These are phyloP conservation scores for Aplodontia rufa DNA, from an alignment of 2,113 vertebrate species.

Conservation along the genomic window DNA sequence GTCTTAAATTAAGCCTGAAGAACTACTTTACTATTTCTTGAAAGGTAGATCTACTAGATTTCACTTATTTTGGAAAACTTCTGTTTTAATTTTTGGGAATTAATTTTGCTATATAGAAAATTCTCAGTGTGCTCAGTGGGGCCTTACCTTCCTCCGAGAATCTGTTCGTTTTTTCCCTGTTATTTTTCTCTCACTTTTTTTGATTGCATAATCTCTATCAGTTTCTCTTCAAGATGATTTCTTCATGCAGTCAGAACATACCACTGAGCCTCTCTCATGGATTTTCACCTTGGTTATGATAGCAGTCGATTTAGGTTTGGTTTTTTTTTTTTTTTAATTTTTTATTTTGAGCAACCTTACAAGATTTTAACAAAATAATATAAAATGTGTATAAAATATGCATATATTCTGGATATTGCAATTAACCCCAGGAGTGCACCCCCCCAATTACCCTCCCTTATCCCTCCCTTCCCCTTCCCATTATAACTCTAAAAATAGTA, in stretches of 20 bases:
- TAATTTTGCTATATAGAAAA: background rate
- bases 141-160: background rate
- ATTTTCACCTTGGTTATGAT: background rate
- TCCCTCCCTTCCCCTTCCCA: too few species aligned
- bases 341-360: too few species aligned
- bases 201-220: background rate
- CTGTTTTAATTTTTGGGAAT: background rate
- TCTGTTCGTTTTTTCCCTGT: background rate
- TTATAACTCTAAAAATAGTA: too few species aligned
- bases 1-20: background rate
- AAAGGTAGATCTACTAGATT: background rate
- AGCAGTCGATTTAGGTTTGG: background rate
- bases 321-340: too few species aligned
- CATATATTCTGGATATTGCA: too few species aligned
- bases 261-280: background rate
- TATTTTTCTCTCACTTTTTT: background rate
- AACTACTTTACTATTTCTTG: background rate
- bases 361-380: too few species aligned
- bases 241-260: background rate
- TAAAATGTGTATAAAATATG: too few species aligned
- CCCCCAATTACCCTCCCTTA: too few species aligned
- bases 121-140: background rate
- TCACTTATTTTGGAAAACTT: background rate
- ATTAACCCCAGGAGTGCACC: too few species aligned
- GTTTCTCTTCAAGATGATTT: background rate